Percentiles rank a stretch among this genome's conserved stretches.
These are phyloP conservation scores for Narcine bancroftii DNA, from an alignment of 2,113 vertebrate species.

Conservation along the genomic window DNA sequence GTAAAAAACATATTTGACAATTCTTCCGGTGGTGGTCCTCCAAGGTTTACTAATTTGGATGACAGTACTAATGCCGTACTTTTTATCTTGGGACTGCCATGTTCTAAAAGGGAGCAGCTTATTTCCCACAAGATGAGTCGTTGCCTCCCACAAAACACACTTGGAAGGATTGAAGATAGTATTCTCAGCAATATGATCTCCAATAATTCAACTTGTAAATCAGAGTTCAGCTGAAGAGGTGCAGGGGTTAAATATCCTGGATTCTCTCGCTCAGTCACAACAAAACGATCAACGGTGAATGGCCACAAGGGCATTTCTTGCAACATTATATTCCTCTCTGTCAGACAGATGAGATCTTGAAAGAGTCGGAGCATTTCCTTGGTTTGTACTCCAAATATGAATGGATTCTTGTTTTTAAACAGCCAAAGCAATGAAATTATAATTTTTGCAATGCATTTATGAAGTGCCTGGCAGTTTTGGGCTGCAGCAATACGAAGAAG, in stretches of 20 bases:
- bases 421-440: conserved; percentile 80
- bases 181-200: conserved; percentile 60
- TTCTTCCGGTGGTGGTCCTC: conserved; percentile 71
- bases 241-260: conserved; percentile 65
- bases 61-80: conserved; percentile 61
- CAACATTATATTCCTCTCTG: conserved; percentile 47
- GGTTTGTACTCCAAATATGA: conserved; percentile 67
- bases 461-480: conserved; percentile 73
- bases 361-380: conserved; percentile 69
- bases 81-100: conserved; percentile 63
- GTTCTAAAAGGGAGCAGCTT: conserved; percentile 67
- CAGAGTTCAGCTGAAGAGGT: conserved; percentile 59
- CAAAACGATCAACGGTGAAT: conserved; percentile 58
- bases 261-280: conserved; percentile 46
- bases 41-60: conserved; percentile 63
- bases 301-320: conserved; percentile 61
- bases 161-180: conserved; percentile 60
- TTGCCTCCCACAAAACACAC: conserved; percentile 67
- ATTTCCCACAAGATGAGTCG: conserved; percentile 66
- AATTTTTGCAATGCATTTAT: conserved; percentile 68
- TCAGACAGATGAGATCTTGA: conserved; percentile 65
- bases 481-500: conserved; percentile 78
- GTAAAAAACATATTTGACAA: conserved; percentile 68
- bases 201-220: conserved; percentile 69
- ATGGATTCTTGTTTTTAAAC: conserved; percentile 68